phyloP scores from a whole-genome alignment of 2,113 vertebrate species.

The Bubo scandiacus region DNA sequence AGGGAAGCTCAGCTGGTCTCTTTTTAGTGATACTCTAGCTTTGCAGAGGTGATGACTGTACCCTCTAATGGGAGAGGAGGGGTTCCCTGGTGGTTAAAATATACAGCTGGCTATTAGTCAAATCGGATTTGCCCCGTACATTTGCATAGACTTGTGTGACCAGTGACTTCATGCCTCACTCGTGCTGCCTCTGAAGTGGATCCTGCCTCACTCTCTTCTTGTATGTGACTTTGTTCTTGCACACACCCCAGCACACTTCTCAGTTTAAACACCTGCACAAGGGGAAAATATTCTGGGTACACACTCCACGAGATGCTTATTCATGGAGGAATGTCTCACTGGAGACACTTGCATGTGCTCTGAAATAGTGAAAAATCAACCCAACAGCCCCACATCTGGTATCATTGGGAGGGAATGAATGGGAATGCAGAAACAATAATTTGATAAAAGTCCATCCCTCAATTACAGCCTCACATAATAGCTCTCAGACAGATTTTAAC shows the following conservation, averaged over 20 bases:
- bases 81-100: slow-evolving; percentile 29
- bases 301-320: accelerated
- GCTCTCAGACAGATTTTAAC: neutral
- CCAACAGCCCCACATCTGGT: neutral
- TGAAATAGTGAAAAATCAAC: neutral
- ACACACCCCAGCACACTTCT: accelerated
- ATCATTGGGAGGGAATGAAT: neutral
- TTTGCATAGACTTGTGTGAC: neutral
- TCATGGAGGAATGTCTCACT: neutral
- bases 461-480: neutral
- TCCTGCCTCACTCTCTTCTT: neutral
- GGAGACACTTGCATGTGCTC: accelerated
- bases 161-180: neutral
- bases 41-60: slow-evolving; percentile 43
- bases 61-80: neutral
- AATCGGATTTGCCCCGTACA: neutral
- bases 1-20: slow-evolving; percentile 53
- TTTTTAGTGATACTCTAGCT: slow-evolving; percentile 9
- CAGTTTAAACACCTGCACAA: neutral
- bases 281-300: neutral
- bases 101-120: neutral
- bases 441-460: neutral
- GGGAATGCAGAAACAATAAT: neutral
- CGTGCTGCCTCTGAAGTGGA: neutral
- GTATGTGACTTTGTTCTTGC: neutral